Conservation (phyloP, 2,888 invertebrate species). For the Mantis religiosa region DNA sequence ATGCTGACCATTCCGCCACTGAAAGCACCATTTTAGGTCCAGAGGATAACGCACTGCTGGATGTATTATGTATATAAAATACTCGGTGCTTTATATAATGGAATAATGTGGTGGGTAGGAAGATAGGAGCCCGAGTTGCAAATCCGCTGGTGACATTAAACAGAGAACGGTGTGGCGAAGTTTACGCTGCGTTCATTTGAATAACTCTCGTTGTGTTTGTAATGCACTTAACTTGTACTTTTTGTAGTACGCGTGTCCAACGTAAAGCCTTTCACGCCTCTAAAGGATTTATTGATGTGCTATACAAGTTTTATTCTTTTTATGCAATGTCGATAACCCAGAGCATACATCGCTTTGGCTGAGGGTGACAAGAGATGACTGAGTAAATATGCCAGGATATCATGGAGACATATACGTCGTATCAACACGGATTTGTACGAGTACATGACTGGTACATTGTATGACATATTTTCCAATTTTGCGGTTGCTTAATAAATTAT, state of each 20-base stretch:
- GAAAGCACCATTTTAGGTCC: background rate
- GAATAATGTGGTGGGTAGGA: background rate
- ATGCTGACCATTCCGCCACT: background rate
- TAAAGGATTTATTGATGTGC: background rate
- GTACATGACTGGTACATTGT: too few relatives aligned
- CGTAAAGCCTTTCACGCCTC: background rate
- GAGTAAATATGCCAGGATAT: background rate
- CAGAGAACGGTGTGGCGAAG: background rate
- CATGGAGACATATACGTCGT: too few relatives aligned
- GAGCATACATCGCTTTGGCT: background rate
- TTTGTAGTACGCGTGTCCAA: background rate
- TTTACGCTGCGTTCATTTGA: background rate
- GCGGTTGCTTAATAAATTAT: too few relatives aligned
- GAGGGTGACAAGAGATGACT: background rate
- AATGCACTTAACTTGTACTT: background rate
- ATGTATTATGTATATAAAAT: background rate
- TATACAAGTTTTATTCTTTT: background rate
- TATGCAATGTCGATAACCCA: background rate
- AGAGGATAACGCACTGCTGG: background rate
- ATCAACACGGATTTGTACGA: too few relatives aligned
- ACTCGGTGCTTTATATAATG: background rate
- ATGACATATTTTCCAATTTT: too few relatives aligned
- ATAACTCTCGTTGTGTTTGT: background rate
- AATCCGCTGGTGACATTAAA: background rate
- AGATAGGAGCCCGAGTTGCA: background rate